A percentile compares a stretch with the other conserved stretches of the same genome.
Evolutionary conservation across 1,140 invertebrate species (phyloP).

Genomic region (Plutomurus gul): DNA sequence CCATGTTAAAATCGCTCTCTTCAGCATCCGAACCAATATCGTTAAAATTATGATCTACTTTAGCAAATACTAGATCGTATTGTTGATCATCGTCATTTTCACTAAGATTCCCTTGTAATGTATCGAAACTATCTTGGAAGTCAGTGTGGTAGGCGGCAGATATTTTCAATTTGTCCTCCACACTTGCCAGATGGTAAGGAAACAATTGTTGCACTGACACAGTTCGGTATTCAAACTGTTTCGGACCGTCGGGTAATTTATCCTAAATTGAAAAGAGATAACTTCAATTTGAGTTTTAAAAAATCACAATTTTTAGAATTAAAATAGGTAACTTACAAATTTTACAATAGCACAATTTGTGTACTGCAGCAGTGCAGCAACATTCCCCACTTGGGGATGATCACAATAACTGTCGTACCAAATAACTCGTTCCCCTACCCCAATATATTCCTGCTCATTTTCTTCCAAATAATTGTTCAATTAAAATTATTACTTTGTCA

Average conservation of each 20-base stretch:
- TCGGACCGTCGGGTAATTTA: background rate
- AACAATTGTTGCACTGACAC: slow-evolving; percentile 38
- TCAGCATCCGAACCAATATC: background rate
- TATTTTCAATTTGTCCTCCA: slow-evolving; percentile 34
- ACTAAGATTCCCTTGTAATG: background rate
- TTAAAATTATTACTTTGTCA: too few species aligned
- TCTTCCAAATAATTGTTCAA: too few species aligned
- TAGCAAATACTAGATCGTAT: too few species aligned
- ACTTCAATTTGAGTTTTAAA: background rate
- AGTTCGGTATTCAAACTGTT: slow-evolving; percentile 33
- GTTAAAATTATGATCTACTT: too few species aligned
- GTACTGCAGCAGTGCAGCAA: slow-evolving; percentile 1
- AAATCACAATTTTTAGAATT: background rate
- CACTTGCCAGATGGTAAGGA: slow-evolving; percentile 32
- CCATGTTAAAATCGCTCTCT: too few species aligned
- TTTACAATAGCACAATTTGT: slow-evolving; percentile 38
- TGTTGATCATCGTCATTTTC: too few species aligned
- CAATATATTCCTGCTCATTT: background rate
- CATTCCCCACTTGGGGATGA: slow-evolving; percentile 17
- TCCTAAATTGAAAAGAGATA: slow-evolving; percentile 25
- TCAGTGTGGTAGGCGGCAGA: background rate
- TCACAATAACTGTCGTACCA: slow-evolving; percentile 9
- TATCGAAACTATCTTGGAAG: background rate
- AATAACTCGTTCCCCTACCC: slow-evolving; percentile 23
- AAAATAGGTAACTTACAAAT: slow-evolving; percentile 35